Base-by-base conservation (phyloP, 2,113 vertebrate genomes). In the Kobus ellipsiprymnus region DNA sequence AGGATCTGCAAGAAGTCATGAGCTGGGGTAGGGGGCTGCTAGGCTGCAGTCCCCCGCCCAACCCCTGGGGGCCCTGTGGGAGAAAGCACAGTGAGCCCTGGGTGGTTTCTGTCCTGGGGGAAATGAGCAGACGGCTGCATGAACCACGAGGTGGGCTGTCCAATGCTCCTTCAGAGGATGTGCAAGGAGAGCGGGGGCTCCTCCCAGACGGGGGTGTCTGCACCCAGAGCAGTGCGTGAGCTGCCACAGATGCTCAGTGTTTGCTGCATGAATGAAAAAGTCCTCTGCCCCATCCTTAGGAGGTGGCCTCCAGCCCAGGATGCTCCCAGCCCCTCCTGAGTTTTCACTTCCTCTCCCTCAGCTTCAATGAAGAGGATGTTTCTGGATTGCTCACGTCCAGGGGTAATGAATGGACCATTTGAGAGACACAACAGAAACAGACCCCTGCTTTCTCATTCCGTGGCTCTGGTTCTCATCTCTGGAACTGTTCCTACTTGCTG, bases 71-170 rank as follows among this genome's bases (percentile, higher is more conserved):
- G 4, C 0, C 23, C 59, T 1, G 7, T 2, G 33, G 30, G 44
- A 21, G n/a, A 14, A 19, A 12, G 8, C 6, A 57, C 17, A 21
- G 27, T 3, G 2, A 44, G 54, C 2, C 0, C 19, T 29, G 21
- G 67, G 27, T 12, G 23, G 50, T 23, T 10, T 11, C 30, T 15
- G 1, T 57, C 46, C 12, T 5, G 6, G 23, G 54, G 5, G 4
- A n/a, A 1, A 36, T 5, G 16, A 21, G 14, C 4, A 7, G 57
- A 14, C 19, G 2, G 5, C 59, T 60, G 25, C 3, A 1, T 1
- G 2, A 4, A 2, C 3, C 3, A 0, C 1, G 10, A 29, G 54
- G 3, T 5, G n/a, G 48, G 50, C 8, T 8, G 0, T 10, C n/a
- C 19, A 8, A 1, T 27, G 87, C 33, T 74, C 13, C 3, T 4